Base-by-base conservation (phyloP, 2,113 vertebrate genomes). In the Gallinago media region DNA sequence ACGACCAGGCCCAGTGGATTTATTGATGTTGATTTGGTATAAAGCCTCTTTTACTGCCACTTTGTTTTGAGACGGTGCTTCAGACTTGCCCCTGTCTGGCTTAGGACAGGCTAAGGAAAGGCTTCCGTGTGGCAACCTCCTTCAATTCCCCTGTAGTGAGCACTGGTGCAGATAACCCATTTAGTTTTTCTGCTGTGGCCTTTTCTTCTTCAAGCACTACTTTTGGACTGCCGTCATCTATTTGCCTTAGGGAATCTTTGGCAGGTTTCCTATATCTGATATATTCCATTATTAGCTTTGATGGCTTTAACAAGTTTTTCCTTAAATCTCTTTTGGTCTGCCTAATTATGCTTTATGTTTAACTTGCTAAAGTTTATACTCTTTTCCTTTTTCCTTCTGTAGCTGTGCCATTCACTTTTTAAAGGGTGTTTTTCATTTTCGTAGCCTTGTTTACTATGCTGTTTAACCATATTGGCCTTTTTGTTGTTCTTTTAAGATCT, bases 261-360 rank as follows among this genome's bases (percentile, higher is more conserved):
- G 79, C 92, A 92, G 72, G 42, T 94, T 94, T 96, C 52, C 55
- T 91, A 3, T 88, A 5, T 92, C 65, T 91, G 80, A 90, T 86
- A 32, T 89, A 77, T 91, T 90, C 56, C 65, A 50, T 84, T 88
- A 94, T 90, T 92, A 76, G 71, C 82, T 88, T 96, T 94, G 75
- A 94, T 92, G 59, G 73, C 42, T 91, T 94, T 94, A 95, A 77
- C 83, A 89, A 86, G 50, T 84, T 83, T 93, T 89, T 89, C 76
- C 68, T 94, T 74, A 86, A 70, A 86, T 94, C 79, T 96, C 72
- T 58, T 83, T 88, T 84, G 29, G 36, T 92, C 38, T 92, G 62
- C 78, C 71, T 95, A 86, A 95, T 95, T 96, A 73, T 54, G 40
- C 40, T 65, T 93, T 92, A 36, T 90, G 78, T 96, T 94, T 85